Evolutionary conservation across 2,888 invertebrate species (phyloP).

Genomic region (Arctia plantaginis): DNA sequence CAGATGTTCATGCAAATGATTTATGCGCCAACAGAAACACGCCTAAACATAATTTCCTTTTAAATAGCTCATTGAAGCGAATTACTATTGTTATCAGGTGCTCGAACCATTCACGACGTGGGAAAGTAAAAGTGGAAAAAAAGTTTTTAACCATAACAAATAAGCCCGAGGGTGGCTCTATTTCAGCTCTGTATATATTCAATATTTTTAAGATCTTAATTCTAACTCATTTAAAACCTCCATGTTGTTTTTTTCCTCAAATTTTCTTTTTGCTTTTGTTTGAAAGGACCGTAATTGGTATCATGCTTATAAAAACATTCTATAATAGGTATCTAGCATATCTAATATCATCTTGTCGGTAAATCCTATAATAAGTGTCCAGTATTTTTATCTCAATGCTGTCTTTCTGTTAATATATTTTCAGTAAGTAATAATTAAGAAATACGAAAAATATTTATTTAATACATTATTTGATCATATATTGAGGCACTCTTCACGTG

Average conservation of each 20-base stretch:
- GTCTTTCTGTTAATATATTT: neutral
- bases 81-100: neutral
- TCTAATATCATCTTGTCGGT: no score
- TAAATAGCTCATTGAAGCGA: neutral
- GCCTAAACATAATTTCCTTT: neutral
- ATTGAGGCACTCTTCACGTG: neutral
- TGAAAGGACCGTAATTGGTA: no score
- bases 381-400: neutral
- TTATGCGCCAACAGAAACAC: neutral
- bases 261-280: no score
- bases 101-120: neutral
- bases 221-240: no score
- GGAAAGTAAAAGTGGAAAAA: neutral
- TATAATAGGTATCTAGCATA: neutral
- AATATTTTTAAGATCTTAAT: neutral
- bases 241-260: no score
- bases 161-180: neutral
- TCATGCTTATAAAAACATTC: no score
- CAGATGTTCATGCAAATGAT: neutral
- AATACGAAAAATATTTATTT: neutral
- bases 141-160: neutral
- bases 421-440: neutral
- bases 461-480: neutral
- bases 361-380: no score
- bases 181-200: neutral